phyloP scores from a whole-genome alignment of 2,797 vertebrate genomes.

The Apogon talboti region DNA sequence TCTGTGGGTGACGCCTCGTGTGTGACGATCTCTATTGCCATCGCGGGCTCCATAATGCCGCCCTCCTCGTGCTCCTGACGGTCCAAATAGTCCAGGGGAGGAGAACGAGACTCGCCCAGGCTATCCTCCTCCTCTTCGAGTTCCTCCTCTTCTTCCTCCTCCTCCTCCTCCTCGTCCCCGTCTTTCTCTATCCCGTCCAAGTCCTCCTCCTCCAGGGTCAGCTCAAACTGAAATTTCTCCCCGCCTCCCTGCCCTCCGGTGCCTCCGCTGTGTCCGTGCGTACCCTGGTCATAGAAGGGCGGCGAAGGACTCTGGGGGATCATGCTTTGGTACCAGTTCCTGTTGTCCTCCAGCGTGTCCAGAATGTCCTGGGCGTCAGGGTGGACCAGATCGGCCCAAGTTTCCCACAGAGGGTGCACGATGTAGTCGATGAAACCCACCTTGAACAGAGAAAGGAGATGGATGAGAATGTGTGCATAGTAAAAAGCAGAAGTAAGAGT shows the following conservation, averaged over 20 bases:
- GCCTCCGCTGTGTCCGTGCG: slow-evolving; percentile 87
- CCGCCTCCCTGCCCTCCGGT: slow-evolving; percentile 77
- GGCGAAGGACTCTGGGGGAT: slow-evolving; percentile 98
- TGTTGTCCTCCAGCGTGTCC: slow-evolving; percentile 97
- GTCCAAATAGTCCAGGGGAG: slow-evolving; percentile 73
- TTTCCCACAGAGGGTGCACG: slow-evolving; percentile 97
- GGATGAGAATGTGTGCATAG: background rate
- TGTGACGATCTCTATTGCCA: slow-evolving; percentile 88
- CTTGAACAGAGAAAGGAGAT: slow-evolving; percentile 68
- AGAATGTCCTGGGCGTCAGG: slow-evolving; percentile 98
- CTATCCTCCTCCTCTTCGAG: slow-evolving; percentile 85
- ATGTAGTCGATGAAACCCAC: slow-evolving; percentile 99
- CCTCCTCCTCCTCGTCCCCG: slow-evolving; percentile 78
- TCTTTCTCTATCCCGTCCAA: slow-evolving; percentile 93
- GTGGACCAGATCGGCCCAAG: slow-evolving; percentile 98
- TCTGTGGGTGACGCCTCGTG: slow-evolving; percentile 93
- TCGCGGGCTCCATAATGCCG: slow-evolving; percentile 76
- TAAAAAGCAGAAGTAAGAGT: too few species aligned
- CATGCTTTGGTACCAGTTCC: slow-evolving; percentile 99
- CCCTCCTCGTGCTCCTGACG: slow-evolving; percentile 74
- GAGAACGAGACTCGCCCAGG: slow-evolving; percentile 78
- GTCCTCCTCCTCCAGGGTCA: slow-evolving; percentile 95
- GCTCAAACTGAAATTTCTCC: slow-evolving; percentile 98
- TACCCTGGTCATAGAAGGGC: slow-evolving; percentile 90
- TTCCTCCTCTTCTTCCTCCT: slow-evolving; percentile 61